A percentile compares a stretch with the other conserved stretches of the same genome.
These are phyloP conservation scores for Drosophila varians DNA, from an alignment of 1,140 invertebrate species.

Conservation along the genomic window DNA sequence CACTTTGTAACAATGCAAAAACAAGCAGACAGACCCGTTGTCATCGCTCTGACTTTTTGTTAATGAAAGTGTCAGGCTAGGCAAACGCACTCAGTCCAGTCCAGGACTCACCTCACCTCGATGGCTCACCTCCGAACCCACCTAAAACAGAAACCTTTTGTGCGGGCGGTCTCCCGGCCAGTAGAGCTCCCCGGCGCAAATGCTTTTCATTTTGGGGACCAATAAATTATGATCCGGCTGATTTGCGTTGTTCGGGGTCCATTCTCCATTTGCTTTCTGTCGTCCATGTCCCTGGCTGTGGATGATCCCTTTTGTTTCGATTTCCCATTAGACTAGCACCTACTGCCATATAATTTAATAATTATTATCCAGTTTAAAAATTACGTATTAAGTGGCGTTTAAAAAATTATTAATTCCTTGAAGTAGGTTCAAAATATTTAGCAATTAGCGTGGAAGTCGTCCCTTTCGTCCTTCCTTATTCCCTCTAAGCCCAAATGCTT, in stretches of 20 bases:
- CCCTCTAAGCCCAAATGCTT: constrained; percentile 61
- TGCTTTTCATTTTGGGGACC: constrained; percentile 54
- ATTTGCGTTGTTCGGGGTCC: constrained; percentile 46
- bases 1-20: constrained; percentile 79
- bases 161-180: constrained; percentile 6
- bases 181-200: constrained; percentile 16
- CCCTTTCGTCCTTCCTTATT: constrained; percentile 38
- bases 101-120: constrained; percentile 4
- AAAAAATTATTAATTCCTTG: neutral
- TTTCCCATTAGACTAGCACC: constrained; percentile 7
- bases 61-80: constrained; percentile 80
- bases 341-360: constrained; percentile 28
- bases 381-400: neutral
- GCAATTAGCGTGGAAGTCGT: constrained; percentile 23
- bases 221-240: constrained; percentile 80
- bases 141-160: constrained; percentile 17
- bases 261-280: constrained; percentile 19
- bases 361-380: constrained; percentile 16
- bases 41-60: constrained; percentile 79
- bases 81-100: constrained; percentile 56
- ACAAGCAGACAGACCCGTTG: constrained; percentile 56
- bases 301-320: constrained; percentile 18
- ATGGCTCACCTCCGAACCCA: constrained; percentile 14
- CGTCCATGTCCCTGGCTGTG: constrained; percentile 1
- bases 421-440: neutral